Evolutionary conservation across 2,888 invertebrate genomes (phyloP).

Genomic region (Trachelus stipa): DNA sequence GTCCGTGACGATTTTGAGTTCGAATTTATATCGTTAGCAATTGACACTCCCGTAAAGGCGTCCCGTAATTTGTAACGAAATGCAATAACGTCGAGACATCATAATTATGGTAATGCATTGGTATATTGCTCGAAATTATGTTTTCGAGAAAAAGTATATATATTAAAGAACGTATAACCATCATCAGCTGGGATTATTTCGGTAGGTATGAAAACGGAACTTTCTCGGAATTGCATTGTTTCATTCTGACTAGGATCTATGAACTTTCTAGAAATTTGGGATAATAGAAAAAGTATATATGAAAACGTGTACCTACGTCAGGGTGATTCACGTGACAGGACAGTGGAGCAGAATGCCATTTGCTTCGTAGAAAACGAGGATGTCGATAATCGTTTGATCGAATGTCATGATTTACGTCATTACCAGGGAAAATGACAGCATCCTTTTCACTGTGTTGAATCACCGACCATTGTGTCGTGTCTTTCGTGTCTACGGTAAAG

Average conservation of each 20-base stretch:
- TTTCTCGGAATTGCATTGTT: not conserved
- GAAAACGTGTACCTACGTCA: not conserved
- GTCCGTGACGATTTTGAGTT: not conserved
- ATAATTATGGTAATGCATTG: not conserved
- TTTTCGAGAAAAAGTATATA: not conserved
- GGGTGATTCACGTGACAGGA: not conserved
- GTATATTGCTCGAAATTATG: too few relatives aligned
- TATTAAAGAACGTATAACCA: not conserved
- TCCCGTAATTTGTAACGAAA: not conserved
- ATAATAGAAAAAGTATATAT: not conserved
- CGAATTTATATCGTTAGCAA: not conserved
- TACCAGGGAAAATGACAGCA: not conserved
- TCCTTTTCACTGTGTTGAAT: not conserved
- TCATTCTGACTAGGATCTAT: not conserved
- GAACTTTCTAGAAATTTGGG: not conserved
- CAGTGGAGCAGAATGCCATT: not conserved
- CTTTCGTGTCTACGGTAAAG: not conserved
- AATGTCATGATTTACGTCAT: conserved; percentile 1
- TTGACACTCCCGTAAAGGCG: not conserved
- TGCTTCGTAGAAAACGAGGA: not conserved
- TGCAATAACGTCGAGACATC: not conserved
- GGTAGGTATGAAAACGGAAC: not conserved
- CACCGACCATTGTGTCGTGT: not conserved
- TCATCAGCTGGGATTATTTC: not conserved
- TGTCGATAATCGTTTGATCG: not conserved